A percentile compares a stretch with the other conserved stretches of the same genome.
These are phyloP conservation scores for Zonitis immaculata DNA, from an alignment of 2,888 invertebrate species.

Conservation along the genomic window DNA sequence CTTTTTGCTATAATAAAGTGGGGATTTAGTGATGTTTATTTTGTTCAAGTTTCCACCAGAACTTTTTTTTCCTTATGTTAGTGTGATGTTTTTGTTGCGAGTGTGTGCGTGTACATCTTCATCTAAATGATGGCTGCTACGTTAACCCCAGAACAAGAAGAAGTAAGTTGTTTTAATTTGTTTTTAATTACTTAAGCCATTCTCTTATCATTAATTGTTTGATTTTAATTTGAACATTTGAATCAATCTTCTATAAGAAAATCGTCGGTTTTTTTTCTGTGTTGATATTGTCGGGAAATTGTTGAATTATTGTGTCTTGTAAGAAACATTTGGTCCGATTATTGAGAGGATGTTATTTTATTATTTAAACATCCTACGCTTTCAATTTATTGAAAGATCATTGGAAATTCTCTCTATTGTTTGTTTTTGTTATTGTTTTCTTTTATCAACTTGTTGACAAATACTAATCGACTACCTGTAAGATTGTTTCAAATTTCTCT, in stretches of 20 bases:
- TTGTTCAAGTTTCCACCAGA: background rate
- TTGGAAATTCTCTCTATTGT: background rate
- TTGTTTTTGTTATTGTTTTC: background rate
- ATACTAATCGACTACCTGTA: background rate
- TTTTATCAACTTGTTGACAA: background rate
- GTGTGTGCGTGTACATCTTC: slow-evolving; percentile 15
- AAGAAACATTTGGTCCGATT: background rate
- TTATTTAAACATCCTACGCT: background rate
- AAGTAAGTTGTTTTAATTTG: slow-evolving; percentile 55
- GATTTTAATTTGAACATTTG: too few species aligned
- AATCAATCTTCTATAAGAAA: too few species aligned
- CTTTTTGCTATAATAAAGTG: background rate
- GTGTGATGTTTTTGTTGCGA: slow-evolving; percentile 8
- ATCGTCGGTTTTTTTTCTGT: too few species aligned
- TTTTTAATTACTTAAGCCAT: slow-evolving; percentile 12
- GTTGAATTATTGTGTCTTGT: background rate
- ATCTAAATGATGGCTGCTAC: slow-evolving; percentile 62
- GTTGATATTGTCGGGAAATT: background rate
- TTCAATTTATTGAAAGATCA: background rate
- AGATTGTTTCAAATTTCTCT: background rate
- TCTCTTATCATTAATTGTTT: too few species aligned
- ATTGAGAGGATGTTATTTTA: background rate
- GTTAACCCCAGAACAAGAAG: slow-evolving; percentile 72
- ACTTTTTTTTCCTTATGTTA: slow-evolving; percentile 1
- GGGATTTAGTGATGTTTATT: background rate